A percentile compares a stretch with the other conserved stretches of the same genome.
phyloP scores from a whole-genome alignment of 2,797 vertebrate species.

The Acrocephalus scirpaceus region DNA sequence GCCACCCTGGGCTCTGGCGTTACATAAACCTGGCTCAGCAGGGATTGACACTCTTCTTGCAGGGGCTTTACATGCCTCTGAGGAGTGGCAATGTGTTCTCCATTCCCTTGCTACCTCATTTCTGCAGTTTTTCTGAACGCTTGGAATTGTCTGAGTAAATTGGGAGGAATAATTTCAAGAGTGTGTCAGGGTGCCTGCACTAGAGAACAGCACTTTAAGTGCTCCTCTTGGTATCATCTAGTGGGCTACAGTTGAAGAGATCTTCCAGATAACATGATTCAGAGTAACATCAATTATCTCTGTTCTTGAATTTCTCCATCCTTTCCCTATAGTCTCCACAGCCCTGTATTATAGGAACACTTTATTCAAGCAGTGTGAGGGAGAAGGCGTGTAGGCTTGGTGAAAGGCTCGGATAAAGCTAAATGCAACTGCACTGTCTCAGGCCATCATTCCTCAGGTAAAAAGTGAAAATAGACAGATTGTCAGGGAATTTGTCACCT shows the following conservation, averaged over 20 bases:
- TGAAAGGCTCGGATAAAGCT: neutral
- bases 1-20: neutral
- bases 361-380: neutral
- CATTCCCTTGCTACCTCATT: neutral
- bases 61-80: neutral
- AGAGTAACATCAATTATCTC: neutral
- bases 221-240: neutral
- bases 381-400: neutral
- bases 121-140: neutral
- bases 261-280: neutral
- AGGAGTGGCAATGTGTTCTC: neutral
- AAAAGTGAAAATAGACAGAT: neutral
- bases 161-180: neutral
- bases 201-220: neutral
- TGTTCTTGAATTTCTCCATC: neutral
- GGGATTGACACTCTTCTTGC: neutral
- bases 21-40: neutral
- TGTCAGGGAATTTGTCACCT: neutral
- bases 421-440: neutral
- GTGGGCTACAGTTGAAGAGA: neutral
- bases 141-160: neutral
- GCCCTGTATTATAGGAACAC: neutral
- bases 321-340: neutral
- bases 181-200: neutral
- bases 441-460: neutral